Evolutionary conservation across 30 jellyfish, hydroid and myxozoan genomes (phyloP), one percentile per base, ranked within the genome.

Genomic region (Aurelia aurita): DNA sequence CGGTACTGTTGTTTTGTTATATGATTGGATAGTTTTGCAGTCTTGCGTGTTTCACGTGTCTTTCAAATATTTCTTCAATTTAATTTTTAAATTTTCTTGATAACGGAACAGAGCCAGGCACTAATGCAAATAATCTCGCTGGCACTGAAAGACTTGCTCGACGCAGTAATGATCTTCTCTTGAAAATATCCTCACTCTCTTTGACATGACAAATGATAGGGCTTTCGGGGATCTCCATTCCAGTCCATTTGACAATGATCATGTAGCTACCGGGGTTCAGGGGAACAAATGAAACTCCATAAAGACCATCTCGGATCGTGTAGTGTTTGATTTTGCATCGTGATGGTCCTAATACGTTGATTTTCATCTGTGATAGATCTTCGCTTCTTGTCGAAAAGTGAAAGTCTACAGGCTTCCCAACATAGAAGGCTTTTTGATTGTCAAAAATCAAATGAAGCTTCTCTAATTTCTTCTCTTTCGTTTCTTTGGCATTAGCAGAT

Each of bases 221-320:
- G 65, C 91, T 81, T 35, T 72, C 91, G 11, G n/a, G 47, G 16
- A 81, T 58, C 46, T 81, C 91, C 14, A 49, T 66, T 31, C 91
- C 91, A n/a, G 69, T 44, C 91, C 91, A 81, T 69, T 67, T 81
- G n/a, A 81, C 72, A 13, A 81, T 81, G 19, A 81, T 66, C 91
- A 81, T 81, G 73, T 81, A 81, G 67, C 85, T 81, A 5, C 91
- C 91, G 0, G 91, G 84, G 27, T 54, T 68, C 5, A 81, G 74
- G 2, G 91, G 91, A 19, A 81, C 91, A 44, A 81, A 81, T 26
- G 91, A 81, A 7, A 81, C 91, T 26, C 91, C 91, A 57, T 66
- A 81, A 66, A 81, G 85, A 44, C 91, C 85, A 26, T 66, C 91
- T 69, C 85, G 39, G 57, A 81, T 49, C 55, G 80, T 64, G 21